Conservation (phyloP, 2,888 invertebrate species). For the Tetheella fluctuosa region DNA sequence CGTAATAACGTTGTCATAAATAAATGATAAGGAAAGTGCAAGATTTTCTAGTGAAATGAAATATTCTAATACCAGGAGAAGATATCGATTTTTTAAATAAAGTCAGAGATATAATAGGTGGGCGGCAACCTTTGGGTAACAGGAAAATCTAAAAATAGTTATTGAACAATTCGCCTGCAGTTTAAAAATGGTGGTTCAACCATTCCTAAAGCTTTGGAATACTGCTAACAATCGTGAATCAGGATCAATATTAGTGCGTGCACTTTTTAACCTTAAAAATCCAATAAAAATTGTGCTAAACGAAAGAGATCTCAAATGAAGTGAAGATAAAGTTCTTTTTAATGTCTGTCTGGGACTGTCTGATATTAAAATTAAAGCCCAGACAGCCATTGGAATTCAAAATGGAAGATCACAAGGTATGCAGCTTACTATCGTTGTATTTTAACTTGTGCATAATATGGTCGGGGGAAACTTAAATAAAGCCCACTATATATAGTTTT, state of each 20-base stretch:
- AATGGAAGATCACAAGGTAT: constrained; percentile 43
- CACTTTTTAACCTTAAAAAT: constrained; percentile 23
- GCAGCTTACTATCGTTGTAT: constrained; percentile 19
- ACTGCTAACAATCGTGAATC: constrained; percentile 17
- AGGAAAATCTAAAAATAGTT: not conserved
- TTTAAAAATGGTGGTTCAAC: not conserved
- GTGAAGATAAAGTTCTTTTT: constrained; percentile 7
- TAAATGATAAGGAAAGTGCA: too few species aligned
- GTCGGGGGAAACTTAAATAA: not conserved
- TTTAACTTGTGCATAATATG: constrained; percentile 4
- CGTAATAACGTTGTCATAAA: not conserved
- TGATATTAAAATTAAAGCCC: constrained; percentile 17
- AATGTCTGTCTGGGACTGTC: not conserved
- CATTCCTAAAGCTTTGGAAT: not conserved
- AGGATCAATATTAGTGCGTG: constrained; percentile 29
- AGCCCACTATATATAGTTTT: not conserved
- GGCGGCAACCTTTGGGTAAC: too few species aligned
- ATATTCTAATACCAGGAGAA: too few species aligned
- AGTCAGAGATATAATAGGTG: too few species aligned
- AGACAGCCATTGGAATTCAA: constrained; percentile 42
- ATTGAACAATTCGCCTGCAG: not conserved
- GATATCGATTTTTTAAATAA: too few species aligned
- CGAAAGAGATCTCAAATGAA: not conserved
- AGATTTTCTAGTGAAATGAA: too few species aligned
- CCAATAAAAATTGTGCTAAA: not conserved